Base-by-base conservation (phyloP, 2,113 vertebrate species). In the Lepisosteus osseus region DNA sequence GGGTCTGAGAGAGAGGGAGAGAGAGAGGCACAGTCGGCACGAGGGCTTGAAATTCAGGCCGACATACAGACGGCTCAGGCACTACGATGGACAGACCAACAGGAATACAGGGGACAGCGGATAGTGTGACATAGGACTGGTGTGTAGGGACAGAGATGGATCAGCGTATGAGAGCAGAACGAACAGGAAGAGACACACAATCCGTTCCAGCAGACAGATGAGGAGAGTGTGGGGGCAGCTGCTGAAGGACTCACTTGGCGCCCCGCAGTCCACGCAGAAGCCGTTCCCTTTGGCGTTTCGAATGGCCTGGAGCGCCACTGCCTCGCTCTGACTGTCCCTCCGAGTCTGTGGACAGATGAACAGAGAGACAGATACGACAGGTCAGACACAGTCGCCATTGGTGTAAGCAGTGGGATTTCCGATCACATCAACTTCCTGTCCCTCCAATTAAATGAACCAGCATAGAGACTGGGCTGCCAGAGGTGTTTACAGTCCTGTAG, bases 251-350 rank as follows among this genome's bases (percentile, higher is more conserved):
- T 94, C 86, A 98, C 97, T 96, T 44, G 87, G 88, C 0, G 95
- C 94, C 63, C 93, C 94, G 0, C 97, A 98, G 87, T 99, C 97
- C 83, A 98, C 97, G 74, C 97, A 99, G 79, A 90, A 87, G 1
- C 92, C 82, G 83, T 99, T 99, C 42, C 97, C 97, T n/a, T 93
- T 95, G 86, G 95, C 92, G 54, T 97, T 98, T 2, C 97, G 91
- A 77, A 99, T 95, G 62, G 95, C 95, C 85, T 97, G 96, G 74
- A 98, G 91, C 29, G 97, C 96, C 65, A 99, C 95, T 0, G 97
- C 97, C 82, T 98, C 97, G 0, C 96, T 99, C 83, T 97, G 96
- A 82, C 96, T 96, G 90, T 95, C 95, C 83, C 93, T 87, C 68
- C 95, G 94, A 0, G 95, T 91, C 96, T 97, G 82, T 44, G 56